phyloP scores from a whole-genome alignment of 2,113 vertebrate species.

The Notarius lentiginosus region DNA sequence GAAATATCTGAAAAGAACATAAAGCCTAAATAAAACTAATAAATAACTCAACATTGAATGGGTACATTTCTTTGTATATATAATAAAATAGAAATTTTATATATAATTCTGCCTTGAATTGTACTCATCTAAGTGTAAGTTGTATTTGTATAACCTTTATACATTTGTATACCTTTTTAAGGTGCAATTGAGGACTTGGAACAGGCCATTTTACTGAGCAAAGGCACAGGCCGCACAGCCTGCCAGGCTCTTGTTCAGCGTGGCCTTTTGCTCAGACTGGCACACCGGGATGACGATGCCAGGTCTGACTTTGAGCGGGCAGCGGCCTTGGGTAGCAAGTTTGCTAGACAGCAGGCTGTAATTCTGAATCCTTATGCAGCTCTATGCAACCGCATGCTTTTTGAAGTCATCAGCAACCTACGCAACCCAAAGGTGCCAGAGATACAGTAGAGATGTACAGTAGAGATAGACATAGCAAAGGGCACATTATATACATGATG shows the following conservation, averaged over 20 bases:
- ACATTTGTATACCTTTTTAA: conserved; percentile 51
- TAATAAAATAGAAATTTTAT: not conserved
- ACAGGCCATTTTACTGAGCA: conserved; percentile 76
- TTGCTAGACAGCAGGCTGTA: conserved; percentile 84
- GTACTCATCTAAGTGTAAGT: not conserved
- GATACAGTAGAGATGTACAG: conserved; percentile 31
- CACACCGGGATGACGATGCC: conserved; percentile 72
- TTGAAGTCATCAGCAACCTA: conserved; percentile 80
- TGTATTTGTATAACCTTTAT: not conserved
- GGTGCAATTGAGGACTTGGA: conserved; percentile 86
- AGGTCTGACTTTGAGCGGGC: conserved; percentile 79
- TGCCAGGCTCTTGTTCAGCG: conserved; percentile 88
- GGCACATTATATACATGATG: too few species aligned
- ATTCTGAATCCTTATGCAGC: conserved; percentile 90
- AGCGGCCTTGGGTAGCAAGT: conserved; percentile 82
- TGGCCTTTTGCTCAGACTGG: conserved; percentile 81
- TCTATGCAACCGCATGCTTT: conserved; percentile 93
- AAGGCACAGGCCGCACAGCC: conserved; percentile 70
- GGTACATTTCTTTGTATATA: not conserved
- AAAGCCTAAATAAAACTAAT: not conserved
- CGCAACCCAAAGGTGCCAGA: conserved; percentile 64
- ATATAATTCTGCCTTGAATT: not conserved
- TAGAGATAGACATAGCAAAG: not conserved
- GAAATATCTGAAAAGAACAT: not conserved
- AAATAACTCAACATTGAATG: not conserved